Conservation (phyloP, 2,797 vertebrate species). For the Epinephelus coioides region DNA sequence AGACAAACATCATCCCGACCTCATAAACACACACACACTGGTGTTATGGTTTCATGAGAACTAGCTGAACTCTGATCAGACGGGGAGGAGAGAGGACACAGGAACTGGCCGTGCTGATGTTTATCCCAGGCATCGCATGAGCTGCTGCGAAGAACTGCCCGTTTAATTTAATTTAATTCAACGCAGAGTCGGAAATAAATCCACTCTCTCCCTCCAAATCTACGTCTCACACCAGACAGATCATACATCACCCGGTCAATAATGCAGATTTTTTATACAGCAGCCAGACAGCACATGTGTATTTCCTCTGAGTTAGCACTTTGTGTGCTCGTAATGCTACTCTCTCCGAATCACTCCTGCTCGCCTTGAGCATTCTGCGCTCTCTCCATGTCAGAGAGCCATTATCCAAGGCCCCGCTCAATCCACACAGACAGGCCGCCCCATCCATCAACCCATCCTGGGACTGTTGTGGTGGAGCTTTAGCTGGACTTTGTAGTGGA, state of each 20-base stretch:
- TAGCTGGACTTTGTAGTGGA: conserved; percentile 19
- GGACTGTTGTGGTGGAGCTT: conserved; percentile 31
- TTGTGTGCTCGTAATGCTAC: conserved; percentile 23
- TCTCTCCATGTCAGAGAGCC: conserved; percentile 42
- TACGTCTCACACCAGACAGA: conserved; percentile 8
- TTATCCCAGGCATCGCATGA: conserved; percentile 21
- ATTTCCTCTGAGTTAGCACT: conserved; percentile 62
- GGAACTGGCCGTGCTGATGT: conserved; percentile 19
- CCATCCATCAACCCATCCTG: conserved; percentile 44
- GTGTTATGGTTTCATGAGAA: conserved; percentile 58
- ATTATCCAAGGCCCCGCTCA: conserved; percentile 23
- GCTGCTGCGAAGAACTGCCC: conserved; percentile 3
- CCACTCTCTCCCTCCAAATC: conserved; percentile 14
- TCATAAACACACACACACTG: conserved; percentile 1
- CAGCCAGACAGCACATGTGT: conserved; percentile 27
- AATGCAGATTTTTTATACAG: conserved; percentile 28
- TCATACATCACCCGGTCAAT: conserved; percentile 56
- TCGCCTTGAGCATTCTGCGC: conserved; percentile 37
- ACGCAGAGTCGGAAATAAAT: conserved; percentile 50
- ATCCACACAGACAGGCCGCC: conserved; percentile 28
- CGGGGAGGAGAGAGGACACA: conserved; percentile 9
- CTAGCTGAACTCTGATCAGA: conserved; percentile 57
- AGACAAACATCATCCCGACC: conserved; percentile 38
- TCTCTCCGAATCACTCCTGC: conserved; percentile 22
- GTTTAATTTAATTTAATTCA: conserved; percentile 27